Evolutionary conservation across 2,113 vertebrate species (phyloP), one percentile per base, ranked within the genome.

Genomic region (Charadrius vociferus): DNA sequence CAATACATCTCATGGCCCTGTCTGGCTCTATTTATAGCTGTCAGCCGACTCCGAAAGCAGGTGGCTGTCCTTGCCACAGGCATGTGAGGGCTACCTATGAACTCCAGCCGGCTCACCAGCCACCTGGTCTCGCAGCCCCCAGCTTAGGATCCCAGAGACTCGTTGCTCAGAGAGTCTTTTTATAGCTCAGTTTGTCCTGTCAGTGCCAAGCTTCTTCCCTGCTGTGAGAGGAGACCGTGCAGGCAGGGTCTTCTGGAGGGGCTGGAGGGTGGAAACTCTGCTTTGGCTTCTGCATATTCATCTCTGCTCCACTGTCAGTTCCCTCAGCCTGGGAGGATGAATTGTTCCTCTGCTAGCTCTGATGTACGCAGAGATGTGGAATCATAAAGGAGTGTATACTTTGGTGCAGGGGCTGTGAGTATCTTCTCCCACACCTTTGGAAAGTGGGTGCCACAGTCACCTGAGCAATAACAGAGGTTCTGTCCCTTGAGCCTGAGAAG

Each of bases 321-420:
- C 36, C 36, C 36, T n/a, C 59, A 82, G 34, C 49, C 71, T 16
- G 49, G 23, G 53, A 78, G 72, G 15, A 7, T 0, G 2, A 21
- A 16, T 16, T 32, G 58, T 23, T 45, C 43, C 27, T 10, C 43
- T 53, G 50, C 49, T 29, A 14, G 55, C 30, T 66, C 56, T 18
- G 41, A 3, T 9, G 22, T 8, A 3, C 1, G 2, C 16, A n/a
- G 90, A 53, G 13, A 7, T 3, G 7, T 11, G 41, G 22, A 37
- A n/a, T 47, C 9, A 0, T 2, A 18, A 72, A 21, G 53, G 8
- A 36, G 47, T 30, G 15, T 3, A 0, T 27, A 1, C 19, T 47
- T 36, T 1, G 27, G 17, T 59, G 41, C 62, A 63, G 66, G 10
- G 59, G 3, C 19, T 41, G 9, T 9, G 37, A 43, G n/a, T 20